phyloP scores from a whole-genome alignment of 1,140 invertebrate genomes.

The Drosophila paulistorum region DNA sequence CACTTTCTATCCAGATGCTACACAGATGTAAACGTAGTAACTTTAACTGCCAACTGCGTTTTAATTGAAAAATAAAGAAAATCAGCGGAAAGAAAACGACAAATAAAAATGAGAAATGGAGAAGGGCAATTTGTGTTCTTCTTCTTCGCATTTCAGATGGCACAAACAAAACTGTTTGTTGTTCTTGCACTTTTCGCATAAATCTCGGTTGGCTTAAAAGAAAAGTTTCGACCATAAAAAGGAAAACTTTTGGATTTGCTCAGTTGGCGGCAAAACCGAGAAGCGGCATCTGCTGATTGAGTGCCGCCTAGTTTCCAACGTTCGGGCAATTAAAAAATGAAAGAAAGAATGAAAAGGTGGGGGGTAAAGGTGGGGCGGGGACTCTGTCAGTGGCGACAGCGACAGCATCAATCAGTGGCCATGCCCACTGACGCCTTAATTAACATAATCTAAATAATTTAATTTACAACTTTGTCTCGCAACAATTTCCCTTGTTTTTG shows the following conservation, averaged over 20 bases:
- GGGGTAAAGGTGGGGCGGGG: background rate
- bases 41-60: constrained; percentile 10
- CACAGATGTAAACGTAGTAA: background rate
- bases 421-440: constrained; percentile 62
- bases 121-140: background rate
- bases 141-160: too few species aligned
- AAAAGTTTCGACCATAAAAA: constrained; percentile 54
- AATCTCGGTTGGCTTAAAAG: constrained; percentile 51
- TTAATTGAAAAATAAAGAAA: background rate
- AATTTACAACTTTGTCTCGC: constrained; percentile 75
- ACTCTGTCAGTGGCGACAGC: constrained; percentile 3
- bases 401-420: constrained; percentile 61
- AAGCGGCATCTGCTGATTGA: constrained; percentile 71
- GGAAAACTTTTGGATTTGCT: constrained; percentile 37
- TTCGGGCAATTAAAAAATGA: background rate
- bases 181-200: constrained; percentile 58
- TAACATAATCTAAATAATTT: constrained; percentile 71
- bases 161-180: too few species aligned
- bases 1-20: background rate
- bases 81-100: background rate
- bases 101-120: background rate
- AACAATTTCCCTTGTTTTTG: constrained; percentile 29
- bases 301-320: constrained; percentile 24
- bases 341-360: too few species aligned
- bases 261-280: constrained; percentile 4